A percentile compares a stretch with the other conserved stretches of the same genome.
phyloP scores from a whole-genome alignment of 2,888 invertebrate species.

The Acleris laterana region DNA sequence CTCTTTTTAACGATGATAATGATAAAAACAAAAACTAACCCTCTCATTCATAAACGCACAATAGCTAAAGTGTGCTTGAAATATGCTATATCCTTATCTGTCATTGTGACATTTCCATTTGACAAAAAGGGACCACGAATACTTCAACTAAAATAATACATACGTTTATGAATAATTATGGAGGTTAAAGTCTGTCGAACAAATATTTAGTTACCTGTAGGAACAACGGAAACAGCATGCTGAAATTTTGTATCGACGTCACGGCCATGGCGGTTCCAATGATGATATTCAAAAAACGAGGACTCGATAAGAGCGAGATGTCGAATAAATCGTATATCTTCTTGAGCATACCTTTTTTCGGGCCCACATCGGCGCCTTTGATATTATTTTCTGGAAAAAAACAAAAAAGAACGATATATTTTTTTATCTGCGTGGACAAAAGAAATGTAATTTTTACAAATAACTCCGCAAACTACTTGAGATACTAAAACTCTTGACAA shows the following conservation, averaged over 20 bases:
- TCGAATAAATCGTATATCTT: constrained; percentile 83
- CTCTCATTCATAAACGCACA: too few species aligned
- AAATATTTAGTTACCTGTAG: constrained; percentile 73
- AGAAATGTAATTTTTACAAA: constrained; percentile 10
- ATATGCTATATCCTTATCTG: too few species aligned
- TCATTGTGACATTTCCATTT: too few species aligned
- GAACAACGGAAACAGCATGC: constrained; percentile 88
- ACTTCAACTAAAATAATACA: too few species aligned
- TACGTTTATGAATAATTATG: too few species aligned
- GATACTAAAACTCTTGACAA: constrained; percentile 12
- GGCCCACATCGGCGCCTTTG: constrained; percentile 25
- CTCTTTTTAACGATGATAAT: not conserved
- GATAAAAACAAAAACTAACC: not conserved
- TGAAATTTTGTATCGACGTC: constrained; percentile 88
- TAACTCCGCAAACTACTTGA: not conserved
- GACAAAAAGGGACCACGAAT: too few species aligned
- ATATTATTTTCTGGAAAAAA: constrained; percentile 51
- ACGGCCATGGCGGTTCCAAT: constrained; percentile 87
- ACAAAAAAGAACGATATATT: not conserved
- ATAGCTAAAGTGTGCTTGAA: too few species aligned
- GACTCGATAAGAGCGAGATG: constrained; percentile 85
- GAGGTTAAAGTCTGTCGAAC: too few species aligned
- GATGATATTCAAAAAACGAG: constrained; percentile 87
- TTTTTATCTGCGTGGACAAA: constrained; percentile 7
- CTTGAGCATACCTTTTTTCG: constrained; percentile 51